These are phyloP conservation scores for Triplophysa dalaica DNA, from an alignment of 2,113 vertebrate genomes.

Conservation along the genomic window DNA sequence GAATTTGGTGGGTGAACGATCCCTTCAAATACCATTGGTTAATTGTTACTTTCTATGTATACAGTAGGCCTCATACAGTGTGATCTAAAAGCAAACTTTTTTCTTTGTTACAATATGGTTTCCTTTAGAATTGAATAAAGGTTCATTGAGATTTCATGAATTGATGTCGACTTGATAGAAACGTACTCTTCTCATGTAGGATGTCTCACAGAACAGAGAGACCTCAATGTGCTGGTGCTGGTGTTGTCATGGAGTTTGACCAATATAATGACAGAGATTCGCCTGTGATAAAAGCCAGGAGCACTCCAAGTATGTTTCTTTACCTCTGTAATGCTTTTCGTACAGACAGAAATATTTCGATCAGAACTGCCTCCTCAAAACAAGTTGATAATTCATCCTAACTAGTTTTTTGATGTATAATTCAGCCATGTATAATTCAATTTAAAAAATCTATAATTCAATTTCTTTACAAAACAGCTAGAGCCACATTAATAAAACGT, in stretches of 20 bases:
- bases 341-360: neutral
- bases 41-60: no score
- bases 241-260: constrained; percentile 68
- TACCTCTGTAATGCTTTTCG: neutral
- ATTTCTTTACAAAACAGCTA: neutral
- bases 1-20: no score
- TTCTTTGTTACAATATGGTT: no score
- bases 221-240: constrained; percentile 63
- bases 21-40: no score
- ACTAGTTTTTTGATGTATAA: neutral
- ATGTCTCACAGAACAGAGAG: constrained; percentile 71
- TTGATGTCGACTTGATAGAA: neutral
- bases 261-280: constrained; percentile 61
- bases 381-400: no score
- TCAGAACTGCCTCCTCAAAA: neutral
- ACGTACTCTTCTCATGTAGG: constrained; percentile 17
- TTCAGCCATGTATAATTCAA: neutral
- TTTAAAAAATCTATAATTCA: neutral
- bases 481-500: neutral
- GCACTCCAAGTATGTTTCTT: constrained; percentile 65
- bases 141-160: no score
- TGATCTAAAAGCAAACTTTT: no score
- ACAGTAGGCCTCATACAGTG: no score
- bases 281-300: constrained; percentile 57
- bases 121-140: neutral